phyloP scores from a whole-genome alignment of 2,797 vertebrate species.

The Percopsis omiscomaycus region DNA sequence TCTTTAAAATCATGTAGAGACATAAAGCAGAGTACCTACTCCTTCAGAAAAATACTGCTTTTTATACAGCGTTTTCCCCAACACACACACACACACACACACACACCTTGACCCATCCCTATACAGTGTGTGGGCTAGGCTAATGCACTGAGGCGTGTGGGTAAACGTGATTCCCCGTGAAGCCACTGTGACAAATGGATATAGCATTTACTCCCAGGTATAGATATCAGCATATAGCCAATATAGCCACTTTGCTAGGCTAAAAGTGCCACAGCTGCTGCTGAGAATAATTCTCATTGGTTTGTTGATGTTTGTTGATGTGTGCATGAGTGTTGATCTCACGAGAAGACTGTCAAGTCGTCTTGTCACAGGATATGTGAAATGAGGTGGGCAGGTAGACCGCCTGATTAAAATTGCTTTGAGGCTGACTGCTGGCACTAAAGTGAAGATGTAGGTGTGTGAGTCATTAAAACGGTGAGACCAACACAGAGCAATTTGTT shows the following conservation, averaged over 20 bases:
- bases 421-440: slow-evolving; percentile 24
- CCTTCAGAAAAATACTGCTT: background rate
- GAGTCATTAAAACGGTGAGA: slow-evolving; percentile 33
- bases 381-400: slow-evolving; percentile 26
- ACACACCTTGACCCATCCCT: background rate
- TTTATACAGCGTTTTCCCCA: background rate
- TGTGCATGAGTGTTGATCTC: slow-evolving; percentile 27
- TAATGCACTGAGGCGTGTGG: too few relatives aligned
- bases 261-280: background rate
- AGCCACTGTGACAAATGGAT: background rate
- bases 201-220: slow-evolving; percentile 12
- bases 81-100: background rate
- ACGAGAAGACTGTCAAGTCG: background rate
- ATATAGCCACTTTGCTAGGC: too few relatives aligned
- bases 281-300: too few relatives aligned
- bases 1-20: too few relatives aligned
- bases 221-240: background rate
- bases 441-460: slow-evolving; percentile 15
- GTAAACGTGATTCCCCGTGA: background rate
- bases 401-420: slow-evolving; percentile 28
- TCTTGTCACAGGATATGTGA: slow-evolving; percentile 23
- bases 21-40: too few relatives aligned
- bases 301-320: slow-evolving; percentile 18
- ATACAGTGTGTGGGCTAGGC: background rate
- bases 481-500: background rate